phyloP scores from a whole-genome alignment of 2,797 vertebrate genomes.

The Nyctalus aviator region DNA sequence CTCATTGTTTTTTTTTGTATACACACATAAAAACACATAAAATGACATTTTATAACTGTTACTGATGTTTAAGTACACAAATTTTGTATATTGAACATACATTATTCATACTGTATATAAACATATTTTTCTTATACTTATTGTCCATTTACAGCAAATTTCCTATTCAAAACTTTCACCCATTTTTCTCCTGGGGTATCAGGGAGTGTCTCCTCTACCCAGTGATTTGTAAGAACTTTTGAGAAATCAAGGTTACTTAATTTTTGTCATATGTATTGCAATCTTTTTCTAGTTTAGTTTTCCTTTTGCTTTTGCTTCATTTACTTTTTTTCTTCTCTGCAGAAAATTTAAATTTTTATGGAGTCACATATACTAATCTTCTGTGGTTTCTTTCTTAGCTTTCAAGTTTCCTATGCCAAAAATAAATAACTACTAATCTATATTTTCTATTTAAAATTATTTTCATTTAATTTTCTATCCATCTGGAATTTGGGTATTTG shows the following conservation, averaged over 20 bases:
- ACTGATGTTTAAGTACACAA: background rate
- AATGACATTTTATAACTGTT: background rate
- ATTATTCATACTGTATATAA: background rate
- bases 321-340: background rate
- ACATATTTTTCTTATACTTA: background rate
- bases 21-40: background rate
- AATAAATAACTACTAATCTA: slow-evolving; percentile 3
- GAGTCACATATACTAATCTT: background rate
- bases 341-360: slow-evolving; percentile 4
- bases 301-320: background rate
- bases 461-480: slow-evolving; percentile 49
- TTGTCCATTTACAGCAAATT: background rate
- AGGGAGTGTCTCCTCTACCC: background rate
- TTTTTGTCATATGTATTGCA: background rate
- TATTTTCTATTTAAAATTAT: slow-evolving; percentile 24
- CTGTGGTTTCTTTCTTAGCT: background rate
- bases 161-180: background rate
- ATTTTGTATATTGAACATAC: background rate
- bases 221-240: slow-evolving; percentile 14
- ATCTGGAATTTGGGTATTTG: slow-evolving; percentile 22
- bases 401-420: background rate
- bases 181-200: background rate
- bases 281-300: background rate
- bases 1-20: background rate
- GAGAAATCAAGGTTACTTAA: background rate